phyloP scores from a whole-genome alignment of 2,797 vertebrate genomes.

The Molossus alvarezi region DNA sequence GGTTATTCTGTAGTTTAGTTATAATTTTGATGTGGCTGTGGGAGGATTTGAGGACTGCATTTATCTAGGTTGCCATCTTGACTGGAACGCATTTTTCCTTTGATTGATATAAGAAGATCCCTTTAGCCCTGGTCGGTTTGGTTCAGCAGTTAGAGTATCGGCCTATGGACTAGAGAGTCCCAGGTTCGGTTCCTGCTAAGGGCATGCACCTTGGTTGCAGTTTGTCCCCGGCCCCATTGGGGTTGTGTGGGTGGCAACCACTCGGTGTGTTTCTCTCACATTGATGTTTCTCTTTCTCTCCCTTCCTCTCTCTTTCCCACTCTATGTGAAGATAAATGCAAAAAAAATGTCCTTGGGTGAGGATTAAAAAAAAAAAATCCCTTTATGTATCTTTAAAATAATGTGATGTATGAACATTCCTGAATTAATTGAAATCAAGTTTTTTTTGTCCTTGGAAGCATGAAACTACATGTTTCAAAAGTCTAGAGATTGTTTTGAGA shows the following conservation, averaged over 20 bases:
- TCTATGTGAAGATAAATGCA: no score
- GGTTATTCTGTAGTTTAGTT: neutral
- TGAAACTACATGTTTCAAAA: conserved; percentile 60
- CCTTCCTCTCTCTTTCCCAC: no score
- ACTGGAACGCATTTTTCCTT: neutral
- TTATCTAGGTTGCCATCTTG: neutral
- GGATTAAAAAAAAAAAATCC: neutral
- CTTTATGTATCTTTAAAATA: conserved; percentile 46
- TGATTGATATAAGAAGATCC: conserved; percentile 36
- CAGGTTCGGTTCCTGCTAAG: no score
- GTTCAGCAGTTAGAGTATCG: no score
- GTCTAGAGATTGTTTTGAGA: conserved; percentile 21
- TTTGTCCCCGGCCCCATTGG: no score
- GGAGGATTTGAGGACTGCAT: neutral
- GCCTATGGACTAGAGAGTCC: no score
- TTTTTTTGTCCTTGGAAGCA: conserved; percentile 32
- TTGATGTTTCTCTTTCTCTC: no score
- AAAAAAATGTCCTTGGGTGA: no score
- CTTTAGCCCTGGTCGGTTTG: neutral
- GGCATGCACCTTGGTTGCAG: no score
- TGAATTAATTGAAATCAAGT: conserved; percentile 18
- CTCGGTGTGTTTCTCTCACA: no score
- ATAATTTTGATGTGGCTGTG: neutral
- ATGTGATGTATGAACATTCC: conserved; percentile 57
- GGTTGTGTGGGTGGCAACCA: no score